Percentiles rank a stretch among this genome's conserved stretches.
phyloP scores from a whole-genome alignment of 1,140 invertebrate genomes.

The Drosophila tropicalis region DNA sequence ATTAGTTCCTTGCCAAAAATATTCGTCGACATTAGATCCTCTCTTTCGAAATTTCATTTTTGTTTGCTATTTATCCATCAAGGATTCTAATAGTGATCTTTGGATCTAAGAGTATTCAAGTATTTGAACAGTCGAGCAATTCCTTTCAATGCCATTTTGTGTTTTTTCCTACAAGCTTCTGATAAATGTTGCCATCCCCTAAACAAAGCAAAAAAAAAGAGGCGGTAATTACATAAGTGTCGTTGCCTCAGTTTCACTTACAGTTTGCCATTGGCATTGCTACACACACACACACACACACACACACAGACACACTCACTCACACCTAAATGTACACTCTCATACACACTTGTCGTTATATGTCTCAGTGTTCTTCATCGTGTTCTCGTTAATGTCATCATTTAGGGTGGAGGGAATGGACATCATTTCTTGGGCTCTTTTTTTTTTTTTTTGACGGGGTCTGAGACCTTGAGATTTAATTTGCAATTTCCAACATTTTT shows the following conservation, averaged over 20 bases:
- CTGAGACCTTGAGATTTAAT: conserved; percentile 7
- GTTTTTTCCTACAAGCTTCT: background rate
- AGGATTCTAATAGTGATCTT: too few species aligned
- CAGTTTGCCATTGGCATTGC: conserved; percentile 19
- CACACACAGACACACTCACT: background rate
- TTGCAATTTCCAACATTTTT: background rate
- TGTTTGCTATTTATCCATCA: too few species aligned
- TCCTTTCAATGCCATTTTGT: background rate
- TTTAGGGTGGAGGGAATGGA: background rate
- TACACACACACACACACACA: conserved; percentile 4
- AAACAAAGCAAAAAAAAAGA: background rate
- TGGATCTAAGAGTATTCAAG: too few species aligned
- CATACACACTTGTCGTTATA: background rate
- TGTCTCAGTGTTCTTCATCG: conserved; percentile 3
- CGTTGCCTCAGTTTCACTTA: conserved; percentile 33
- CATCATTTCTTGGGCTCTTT: background rate
- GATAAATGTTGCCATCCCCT: background rate
- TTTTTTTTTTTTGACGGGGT: background rate
- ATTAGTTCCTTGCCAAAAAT: too few species aligned
- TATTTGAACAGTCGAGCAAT: conserved; percentile 1
- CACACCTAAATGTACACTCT: background rate
- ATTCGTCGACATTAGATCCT: too few species aligned
- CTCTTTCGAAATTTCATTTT: too few species aligned
- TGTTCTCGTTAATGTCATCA: conserved; percentile 10
- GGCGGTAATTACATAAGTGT: conserved; percentile 50